Conservation (phyloP, 1,140 invertebrate genomes). For the Melipona quadrifasciata region DNA sequence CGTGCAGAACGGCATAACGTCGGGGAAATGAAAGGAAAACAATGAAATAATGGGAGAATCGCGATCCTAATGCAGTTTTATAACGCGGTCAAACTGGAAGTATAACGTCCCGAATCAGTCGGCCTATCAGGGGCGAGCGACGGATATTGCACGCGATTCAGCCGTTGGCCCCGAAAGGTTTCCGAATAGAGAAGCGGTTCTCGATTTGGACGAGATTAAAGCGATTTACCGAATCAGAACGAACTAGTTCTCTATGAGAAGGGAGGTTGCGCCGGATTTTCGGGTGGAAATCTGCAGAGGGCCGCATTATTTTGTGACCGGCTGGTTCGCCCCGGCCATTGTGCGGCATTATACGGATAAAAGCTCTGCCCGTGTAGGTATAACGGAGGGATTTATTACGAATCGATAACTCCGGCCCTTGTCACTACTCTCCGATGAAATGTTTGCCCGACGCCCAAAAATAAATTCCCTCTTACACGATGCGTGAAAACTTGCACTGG, state of each 20-base stretch:
- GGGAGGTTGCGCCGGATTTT: conserved; percentile 60
- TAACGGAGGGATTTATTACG: conserved; percentile 72
- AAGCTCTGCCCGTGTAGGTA: conserved; percentile 65
- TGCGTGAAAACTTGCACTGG: conserved; percentile 59
- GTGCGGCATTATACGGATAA: conserved; percentile 72
- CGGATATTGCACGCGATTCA: conserved; percentile 53
- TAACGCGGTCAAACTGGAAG: conserved; percentile 20
- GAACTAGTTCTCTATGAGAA: conserved; percentile 63
- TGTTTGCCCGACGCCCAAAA: conserved; percentile 64
- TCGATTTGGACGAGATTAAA: conserved; percentile 67
- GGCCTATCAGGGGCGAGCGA: conserved; percentile 36
- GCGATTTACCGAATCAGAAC: conserved; percentile 68
- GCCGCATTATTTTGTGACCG: conserved; percentile 71
- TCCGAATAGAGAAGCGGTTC: conserved; percentile 55
- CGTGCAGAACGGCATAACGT: no score
- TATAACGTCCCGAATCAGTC: conserved; percentile 36
- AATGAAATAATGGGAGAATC: neutral
- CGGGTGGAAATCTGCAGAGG: conserved; percentile 64
- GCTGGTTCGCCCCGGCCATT: conserved; percentile 66
- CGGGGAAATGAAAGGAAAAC: no score
- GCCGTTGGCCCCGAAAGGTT: conserved; percentile 55
- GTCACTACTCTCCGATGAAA: conserved; percentile 68
- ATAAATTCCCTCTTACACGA: conserved; percentile 67
- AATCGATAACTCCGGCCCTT: conserved; percentile 71
- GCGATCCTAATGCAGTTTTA: conserved; percentile 10